These are phyloP conservation scores for Falco columbarius DNA, from an alignment of 2,797 vertebrate species.

Conservation along the genomic window DNA sequence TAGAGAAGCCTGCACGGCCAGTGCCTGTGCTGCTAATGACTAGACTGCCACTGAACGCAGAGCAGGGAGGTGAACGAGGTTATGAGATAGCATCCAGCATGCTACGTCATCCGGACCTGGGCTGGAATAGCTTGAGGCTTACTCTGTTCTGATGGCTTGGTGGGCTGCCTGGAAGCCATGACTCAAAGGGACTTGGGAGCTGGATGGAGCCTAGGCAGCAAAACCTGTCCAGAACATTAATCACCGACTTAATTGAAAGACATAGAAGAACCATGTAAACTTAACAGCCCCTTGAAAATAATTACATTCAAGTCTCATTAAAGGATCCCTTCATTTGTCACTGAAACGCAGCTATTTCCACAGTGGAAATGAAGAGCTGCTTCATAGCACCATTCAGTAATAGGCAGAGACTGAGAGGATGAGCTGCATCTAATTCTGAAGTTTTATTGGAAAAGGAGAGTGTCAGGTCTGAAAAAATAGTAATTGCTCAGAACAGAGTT, in stretches of 20 bases:
- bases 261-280: background rate
- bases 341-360: constrained; percentile 20
- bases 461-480: background rate
- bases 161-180: background rate
- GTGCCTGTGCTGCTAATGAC: background rate
- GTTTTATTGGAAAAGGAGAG: background rate
- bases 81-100: background rate
- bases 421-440: background rate
- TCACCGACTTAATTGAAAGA: constrained; percentile 24
- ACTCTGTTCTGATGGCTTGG: background rate
- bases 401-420: background rate
- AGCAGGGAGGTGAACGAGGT: accelerated
- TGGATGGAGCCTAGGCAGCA: background rate
- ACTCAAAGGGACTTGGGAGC: background rate
- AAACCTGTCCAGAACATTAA: constrained; percentile 27
- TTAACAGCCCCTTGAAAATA: constrained; percentile 30
- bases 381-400: background rate
- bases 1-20: background rate
- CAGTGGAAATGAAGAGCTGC: background rate
- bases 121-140: background rate
- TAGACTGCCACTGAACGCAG: background rate
- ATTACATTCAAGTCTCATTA: constrained; percentile 19
- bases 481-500: background rate
- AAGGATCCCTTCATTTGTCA: constrained; percentile 1
- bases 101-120: background rate